phyloP scores from a whole-genome alignment of 1,140 invertebrate genomes.

The Araneus ventricosus region DNA sequence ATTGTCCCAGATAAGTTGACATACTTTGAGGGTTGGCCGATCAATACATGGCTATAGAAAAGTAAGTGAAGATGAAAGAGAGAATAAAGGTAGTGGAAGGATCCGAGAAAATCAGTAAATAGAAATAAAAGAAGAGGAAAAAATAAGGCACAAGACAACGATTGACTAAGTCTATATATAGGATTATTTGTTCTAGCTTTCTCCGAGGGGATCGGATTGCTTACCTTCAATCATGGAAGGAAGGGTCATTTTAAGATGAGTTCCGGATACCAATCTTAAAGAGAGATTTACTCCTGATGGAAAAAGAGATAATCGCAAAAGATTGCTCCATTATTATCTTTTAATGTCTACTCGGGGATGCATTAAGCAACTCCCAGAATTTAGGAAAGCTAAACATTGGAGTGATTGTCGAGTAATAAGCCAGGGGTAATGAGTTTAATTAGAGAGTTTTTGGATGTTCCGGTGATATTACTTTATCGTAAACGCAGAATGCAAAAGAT shows the following conservation, averaged over 20 bases:
- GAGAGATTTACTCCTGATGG: conserved; percentile 50
- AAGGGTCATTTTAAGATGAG: conserved; percentile 36
- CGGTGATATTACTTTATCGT: no score
- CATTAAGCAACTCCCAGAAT: neutral
- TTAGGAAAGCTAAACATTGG: neutral
- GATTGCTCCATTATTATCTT: conserved; percentile 35
- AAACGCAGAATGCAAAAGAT: no score
- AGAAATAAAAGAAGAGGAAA: conserved; percentile 56
- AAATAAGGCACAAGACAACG: conserved; percentile 35
- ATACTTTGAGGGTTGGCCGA: conserved; percentile 35
- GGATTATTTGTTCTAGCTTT: conserved; percentile 15
- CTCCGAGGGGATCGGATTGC: neutral
- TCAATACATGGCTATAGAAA: conserved; percentile 54
- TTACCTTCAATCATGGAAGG: conserved; percentile 33
- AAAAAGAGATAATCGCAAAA: conserved; percentile 30
- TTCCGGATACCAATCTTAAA: conserved; percentile 46
- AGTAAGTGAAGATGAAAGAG: conserved; percentile 48
- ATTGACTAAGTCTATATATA: conserved; percentile 54
- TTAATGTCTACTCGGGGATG: neutral
- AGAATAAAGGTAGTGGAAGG: conserved; percentile 32
- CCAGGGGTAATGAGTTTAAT: no score
- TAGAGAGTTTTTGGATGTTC: no score
- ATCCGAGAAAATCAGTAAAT: conserved; percentile 55
- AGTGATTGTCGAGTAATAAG: neutral
- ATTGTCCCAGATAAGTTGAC: conserved; percentile 55